Evolutionary conservation across 2,888 invertebrate genomes (phyloP), one percentile per base, ranked within the genome.

Genomic region (Nomada fucata): DNA sequence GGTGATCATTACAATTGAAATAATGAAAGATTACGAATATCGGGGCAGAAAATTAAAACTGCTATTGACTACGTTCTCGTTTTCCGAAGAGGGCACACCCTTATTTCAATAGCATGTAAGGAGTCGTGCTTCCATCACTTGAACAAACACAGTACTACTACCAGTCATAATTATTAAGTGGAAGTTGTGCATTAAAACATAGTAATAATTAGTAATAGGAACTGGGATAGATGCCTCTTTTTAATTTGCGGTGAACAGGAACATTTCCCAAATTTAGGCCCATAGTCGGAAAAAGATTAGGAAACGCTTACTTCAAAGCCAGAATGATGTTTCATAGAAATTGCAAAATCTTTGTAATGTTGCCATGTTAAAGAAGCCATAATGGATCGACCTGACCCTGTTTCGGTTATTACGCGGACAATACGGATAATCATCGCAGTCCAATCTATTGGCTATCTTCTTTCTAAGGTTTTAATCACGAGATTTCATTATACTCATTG

Each of bases 351-450:
- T 69, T 76, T 61, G 76, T 53, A 60, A 81, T 85, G 87, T 85
- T 86, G 88, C 87, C 89, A 89, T 83, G 68, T 53, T 44, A 53
- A 84, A 67, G 92, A 92, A 92, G 91, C 91, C 92, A 85, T 87
- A 78, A 86, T 76, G 75, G 69, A 79, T 86, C 84, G 84, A 70
- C 79, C 70, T 88, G 91, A 91, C 91, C 92, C 89, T 91, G 90
- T 88, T 90, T 89, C 88, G 84, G 85, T 88, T 90, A 90, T 91
- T 91, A 90, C 82, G 71, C 72, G 87, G 91, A 90, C 91, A 88
- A 91, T 83, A 73, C 72, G 87, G 91, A 90, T 91, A 88, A 91
- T 91, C 91, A 83, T 88, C 79, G 76, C 82, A 74, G 76, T 77
- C 78, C 86, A 72, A 83, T 85, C 86, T 82, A 86, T 64, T 83